Conservation (phyloP, 2,797 vertebrate species). For the Ctenopoma kingsleyae region DNA sequence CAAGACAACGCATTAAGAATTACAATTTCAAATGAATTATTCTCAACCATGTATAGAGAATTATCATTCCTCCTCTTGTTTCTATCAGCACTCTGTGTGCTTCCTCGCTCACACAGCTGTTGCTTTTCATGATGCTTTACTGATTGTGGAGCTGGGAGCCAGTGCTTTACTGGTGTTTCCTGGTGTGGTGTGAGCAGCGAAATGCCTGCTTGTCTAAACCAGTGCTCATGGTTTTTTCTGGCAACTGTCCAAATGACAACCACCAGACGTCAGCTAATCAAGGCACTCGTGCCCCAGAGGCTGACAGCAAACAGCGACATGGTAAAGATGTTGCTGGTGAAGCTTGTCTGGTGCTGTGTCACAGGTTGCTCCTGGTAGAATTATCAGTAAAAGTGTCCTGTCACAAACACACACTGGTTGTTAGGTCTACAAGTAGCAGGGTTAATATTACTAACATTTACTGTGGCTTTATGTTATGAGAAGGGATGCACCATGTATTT, state of each 20-base stretch:
- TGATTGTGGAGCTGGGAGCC: constrained; percentile 27
- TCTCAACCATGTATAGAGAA: neutral
- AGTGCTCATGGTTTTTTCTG: constrained; percentile 28
- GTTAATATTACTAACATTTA: too few species aligned
- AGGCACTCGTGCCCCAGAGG: constrained; percentile 26
- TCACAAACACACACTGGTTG: neutral
- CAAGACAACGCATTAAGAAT: neutral
- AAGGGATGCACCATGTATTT: neutral
- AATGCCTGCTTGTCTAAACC: constrained; percentile 22
- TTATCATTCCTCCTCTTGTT: neutral
- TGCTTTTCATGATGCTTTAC: constrained; percentile 54
- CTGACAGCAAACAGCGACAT: constrained; percentile 60
- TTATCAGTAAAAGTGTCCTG: too few species aligned
- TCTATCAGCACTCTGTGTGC: neutral
- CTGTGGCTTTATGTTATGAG: too few species aligned
- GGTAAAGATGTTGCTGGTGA: constrained; percentile 20
- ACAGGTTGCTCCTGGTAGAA: constrained; percentile 14
- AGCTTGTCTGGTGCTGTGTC: constrained; percentile 12
- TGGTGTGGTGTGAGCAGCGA: constrained; percentile 27
- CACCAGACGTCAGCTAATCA: constrained; percentile 44
- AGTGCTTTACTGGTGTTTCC: constrained; percentile 10
- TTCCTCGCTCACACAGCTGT: constrained; percentile 52
- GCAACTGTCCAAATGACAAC: constrained; percentile 59
- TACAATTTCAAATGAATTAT: constrained; percentile 4
- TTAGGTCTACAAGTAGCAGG: too few species aligned